Percentiles rank a stretch among this genome's conserved stretches.
Conservation (phyloP, 2,888 invertebrate genomes). For the Chymomyza caudatula region DNA sequence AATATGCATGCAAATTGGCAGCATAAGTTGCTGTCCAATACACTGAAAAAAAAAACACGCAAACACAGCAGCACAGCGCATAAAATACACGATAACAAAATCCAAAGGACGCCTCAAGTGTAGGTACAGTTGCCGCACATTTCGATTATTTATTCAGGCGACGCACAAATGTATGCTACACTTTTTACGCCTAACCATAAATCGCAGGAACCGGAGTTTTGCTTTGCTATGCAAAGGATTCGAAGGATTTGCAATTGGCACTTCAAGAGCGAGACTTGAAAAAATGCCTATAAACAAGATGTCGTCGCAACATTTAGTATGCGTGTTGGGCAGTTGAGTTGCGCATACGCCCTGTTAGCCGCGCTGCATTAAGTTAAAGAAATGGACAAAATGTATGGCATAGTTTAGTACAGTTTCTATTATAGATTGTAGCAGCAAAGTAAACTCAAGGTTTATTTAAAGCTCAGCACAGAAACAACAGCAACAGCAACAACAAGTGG, state of each 20-base stretch:
- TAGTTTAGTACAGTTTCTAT: neutral
- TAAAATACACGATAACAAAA: neutral
- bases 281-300: neutral
- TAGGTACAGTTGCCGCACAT: neutral
- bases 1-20: neutral
- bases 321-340: neutral
- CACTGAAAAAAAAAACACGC: neutral
- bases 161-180: neutral
- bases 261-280: neutral
- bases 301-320: neutral
- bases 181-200: neutral
- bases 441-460: neutral
- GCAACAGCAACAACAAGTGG: neutral
- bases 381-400: neutral
- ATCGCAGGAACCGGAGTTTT: neutral
- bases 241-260: neutral
- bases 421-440: neutral
- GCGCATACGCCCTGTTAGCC: neutral
- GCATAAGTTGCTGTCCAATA: neutral
- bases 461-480: neutral
- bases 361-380: neutral
- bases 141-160: neutral
- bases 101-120: neutral
- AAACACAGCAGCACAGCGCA: too few relatives aligned
- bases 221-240: neutral